Evolutionary conservation across 2,797 vertebrate species (phyloP).

Genomic region (Enteromius viviparus): DNA sequence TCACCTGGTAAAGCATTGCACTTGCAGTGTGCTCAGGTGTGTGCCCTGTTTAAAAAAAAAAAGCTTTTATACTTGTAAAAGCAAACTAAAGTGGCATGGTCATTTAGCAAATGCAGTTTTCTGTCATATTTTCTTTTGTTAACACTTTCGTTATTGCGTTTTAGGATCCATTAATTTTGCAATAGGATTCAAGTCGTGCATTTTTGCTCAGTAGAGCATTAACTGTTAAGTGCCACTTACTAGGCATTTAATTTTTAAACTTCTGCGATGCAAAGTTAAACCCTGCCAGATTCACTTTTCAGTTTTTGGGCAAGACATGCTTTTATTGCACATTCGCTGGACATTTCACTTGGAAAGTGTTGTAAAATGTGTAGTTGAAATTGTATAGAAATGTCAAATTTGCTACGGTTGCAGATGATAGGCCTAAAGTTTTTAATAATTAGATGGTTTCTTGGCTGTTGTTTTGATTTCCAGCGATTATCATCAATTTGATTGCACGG

Average conservation of each 20-base stretch:
- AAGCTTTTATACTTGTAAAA: background rate
- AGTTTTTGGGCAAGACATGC: too few relatives aligned
- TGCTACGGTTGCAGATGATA: background rate
- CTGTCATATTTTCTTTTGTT: background rate
- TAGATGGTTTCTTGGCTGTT: background rate
- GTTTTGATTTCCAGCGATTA: background rate
- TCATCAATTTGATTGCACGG: too few relatives aligned
- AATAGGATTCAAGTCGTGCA: background rate
- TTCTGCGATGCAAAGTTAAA: too few relatives aligned
- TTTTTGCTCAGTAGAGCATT: background rate
- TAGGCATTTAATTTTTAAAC: background rate
- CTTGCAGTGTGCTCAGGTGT: background rate
- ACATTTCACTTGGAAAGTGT: background rate
- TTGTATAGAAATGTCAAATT: background rate
- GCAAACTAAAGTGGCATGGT: background rate
- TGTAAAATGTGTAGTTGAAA: too few relatives aligned
- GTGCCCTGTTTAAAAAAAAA: background rate
- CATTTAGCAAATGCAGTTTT: background rate
- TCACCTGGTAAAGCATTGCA: background rate
- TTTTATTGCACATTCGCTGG: background rate
- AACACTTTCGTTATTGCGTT: background rate
- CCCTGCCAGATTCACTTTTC: too few relatives aligned
- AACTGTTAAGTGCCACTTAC: background rate
- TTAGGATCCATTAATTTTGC: background rate
- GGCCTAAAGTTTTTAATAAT: background rate